Percentiles rank a stretch among this genome's conserved stretches.
Conservation (phyloP, 2,797 vertebrate genomes). For the Pelochelys cantorii region DNA sequence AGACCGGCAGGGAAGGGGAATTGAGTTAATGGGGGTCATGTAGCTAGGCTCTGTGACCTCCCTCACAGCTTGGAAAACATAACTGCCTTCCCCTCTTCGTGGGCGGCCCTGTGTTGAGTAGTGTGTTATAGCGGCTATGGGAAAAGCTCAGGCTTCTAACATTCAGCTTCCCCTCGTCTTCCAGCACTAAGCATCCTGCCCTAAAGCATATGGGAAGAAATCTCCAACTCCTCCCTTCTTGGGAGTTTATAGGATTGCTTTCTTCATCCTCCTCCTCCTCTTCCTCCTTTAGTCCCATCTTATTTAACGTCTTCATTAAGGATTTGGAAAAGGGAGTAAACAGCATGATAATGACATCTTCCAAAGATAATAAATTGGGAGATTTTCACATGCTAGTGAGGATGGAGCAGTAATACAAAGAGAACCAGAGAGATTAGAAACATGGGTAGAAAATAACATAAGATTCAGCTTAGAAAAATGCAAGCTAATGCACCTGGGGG, state of each 20-base stretch:
- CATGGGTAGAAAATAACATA: conserved; percentile 20
- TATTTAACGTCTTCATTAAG: conserved; percentile 27
- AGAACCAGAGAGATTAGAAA: conserved; percentile 17
- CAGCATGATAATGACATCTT: conserved; percentile 35
- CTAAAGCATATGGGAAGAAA: not conserved
- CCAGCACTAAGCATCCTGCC: not conserved
- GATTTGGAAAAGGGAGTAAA: conserved; percentile 45
- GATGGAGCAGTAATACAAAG: conserved; percentile 14
- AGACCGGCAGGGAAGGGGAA: not conserved
- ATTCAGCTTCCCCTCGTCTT: not conserved
- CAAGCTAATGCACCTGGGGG: not conserved
- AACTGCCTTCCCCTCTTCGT: rapidly evolving
- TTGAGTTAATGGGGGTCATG: not conserved
- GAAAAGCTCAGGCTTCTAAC: not conserved
- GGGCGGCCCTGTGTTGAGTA: not conserved
- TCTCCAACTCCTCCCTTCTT: not conserved
- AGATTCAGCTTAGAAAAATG: conserved; percentile 28
- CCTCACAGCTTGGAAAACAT: not conserved
- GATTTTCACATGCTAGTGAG: not conserved
- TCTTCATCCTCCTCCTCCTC: conserved; percentile 4
- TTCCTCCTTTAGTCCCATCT: rapidly evolving
- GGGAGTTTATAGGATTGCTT: not conserved
- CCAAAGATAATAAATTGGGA: not conserved
- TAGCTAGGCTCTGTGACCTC: not conserved
- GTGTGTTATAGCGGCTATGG: not conserved